Evolutionary conservation across 2,888 invertebrate species (phyloP).

Genomic region (Lasioglossum oenotherae): DNA sequence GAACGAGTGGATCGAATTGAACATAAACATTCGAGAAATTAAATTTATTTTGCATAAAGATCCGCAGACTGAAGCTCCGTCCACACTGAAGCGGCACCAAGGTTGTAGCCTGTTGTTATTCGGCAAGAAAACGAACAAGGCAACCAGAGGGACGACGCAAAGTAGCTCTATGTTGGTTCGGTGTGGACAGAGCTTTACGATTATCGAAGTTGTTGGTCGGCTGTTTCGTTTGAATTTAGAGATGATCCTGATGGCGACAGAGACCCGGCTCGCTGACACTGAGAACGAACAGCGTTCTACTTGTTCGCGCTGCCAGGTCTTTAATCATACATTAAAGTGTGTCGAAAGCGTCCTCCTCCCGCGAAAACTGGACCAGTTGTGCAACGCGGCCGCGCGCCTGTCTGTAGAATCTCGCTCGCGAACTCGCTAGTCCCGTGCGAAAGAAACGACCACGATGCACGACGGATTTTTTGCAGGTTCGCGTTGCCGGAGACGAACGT

Average conservation of each 20-base stretch:
- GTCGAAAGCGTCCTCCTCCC: constrained; percentile 7
- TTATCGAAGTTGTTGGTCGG: not conserved
- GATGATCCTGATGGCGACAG: not conserved
- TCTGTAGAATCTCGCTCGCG: not conserved
- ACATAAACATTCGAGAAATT: too few species aligned
- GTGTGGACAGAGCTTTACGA: not conserved
- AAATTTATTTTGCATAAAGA: too few species aligned
- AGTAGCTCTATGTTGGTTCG: too few species aligned
- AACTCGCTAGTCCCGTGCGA: not conserved
- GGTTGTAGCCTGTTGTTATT: too few species aligned
- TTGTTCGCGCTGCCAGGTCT: constrained; percentile 2
- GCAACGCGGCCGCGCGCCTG: not conserved
- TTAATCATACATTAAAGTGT: constrained; percentile 12
- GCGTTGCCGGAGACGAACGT: constrained; percentile 75
- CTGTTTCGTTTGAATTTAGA: constrained; percentile 13
- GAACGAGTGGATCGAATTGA: too few species aligned
- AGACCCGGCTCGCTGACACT: constrained; percentile 3
- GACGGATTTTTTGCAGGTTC: constrained; percentile 69
- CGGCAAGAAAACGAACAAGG: too few species aligned
- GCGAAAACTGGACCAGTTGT: constrained; percentile 7
- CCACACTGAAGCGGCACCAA: too few species aligned
- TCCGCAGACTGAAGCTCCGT: too few species aligned
- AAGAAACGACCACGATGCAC: not conserved
- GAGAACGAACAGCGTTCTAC: not conserved
- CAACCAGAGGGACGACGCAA: too few species aligned